These are phyloP conservation scores for Synodontis membranacea DNA, from an alignment of 2,113 vertebrate genomes.

Conservation along the genomic window DNA sequence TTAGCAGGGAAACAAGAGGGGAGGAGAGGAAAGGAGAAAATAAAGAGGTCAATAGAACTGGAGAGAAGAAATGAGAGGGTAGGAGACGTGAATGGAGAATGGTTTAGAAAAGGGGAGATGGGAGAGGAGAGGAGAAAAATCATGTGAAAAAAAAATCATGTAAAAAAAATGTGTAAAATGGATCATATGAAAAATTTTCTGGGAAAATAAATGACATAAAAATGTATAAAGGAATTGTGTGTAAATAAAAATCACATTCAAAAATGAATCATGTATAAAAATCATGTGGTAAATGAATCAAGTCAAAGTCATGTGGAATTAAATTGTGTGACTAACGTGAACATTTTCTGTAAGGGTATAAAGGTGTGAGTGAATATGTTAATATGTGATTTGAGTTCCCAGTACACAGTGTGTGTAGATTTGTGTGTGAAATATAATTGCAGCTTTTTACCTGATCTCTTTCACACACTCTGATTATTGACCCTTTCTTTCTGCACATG, in stretches of 20 bases:
- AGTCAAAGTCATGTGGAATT: too few relatives aligned
- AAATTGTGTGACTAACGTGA: background rate
- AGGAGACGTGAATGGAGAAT: background rate
- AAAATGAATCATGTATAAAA: background rate
- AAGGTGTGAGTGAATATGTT: background rate
- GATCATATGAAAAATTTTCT: background rate
- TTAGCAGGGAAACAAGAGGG: background rate
- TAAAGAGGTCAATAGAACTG: background rate
- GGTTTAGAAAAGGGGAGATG: background rate
- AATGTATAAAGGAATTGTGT: too few relatives aligned
- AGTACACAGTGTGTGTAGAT: background rate
- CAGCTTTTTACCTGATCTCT: background rate
- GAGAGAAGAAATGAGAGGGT: background rate
- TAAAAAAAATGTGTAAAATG: background rate
- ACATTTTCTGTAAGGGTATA: background rate
- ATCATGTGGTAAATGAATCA: background rate
- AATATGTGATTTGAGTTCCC: background rate
- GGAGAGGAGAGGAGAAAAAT: background rate
- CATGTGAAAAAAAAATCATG: too few relatives aligned
- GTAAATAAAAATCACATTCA: background rate
- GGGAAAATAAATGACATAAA: too few relatives aligned
- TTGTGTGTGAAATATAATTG: background rate
- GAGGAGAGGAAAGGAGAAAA: background rate
- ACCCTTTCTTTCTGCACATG: background rate
- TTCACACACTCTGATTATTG: constrained; percentile 10